Base-by-base conservation (phyloP, 2,797 vertebrate species). In the Buphagus erythrorhynchus region DNA sequence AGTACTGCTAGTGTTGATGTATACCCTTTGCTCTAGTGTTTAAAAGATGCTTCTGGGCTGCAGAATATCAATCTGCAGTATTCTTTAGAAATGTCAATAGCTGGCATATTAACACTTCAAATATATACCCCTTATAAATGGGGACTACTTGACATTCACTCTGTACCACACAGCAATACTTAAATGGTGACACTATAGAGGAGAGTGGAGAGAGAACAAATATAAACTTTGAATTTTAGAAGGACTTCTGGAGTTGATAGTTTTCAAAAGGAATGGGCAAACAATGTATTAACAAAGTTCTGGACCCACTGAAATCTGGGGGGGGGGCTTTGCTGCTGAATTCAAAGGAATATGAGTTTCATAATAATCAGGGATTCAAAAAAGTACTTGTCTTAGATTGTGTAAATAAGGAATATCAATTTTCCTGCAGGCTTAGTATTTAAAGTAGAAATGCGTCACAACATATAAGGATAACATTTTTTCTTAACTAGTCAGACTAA, bases 81-180 rank as follows among this genome's bases (percentile, higher is more conserved):
- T 96, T 95, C 91, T 96, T 96, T 96, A 93, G 71, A 96, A 97
- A 97, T 94, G 96, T 97, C 96, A 96, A 90, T 93, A 94, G 91
- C 93, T 95, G 71, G 86, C 63, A 92, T 93, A 88, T 85, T 92
- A 95, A 61, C 88, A 94, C 96, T 97, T 97, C 90, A 96, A 57
- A 95, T 87, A 80, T 93, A 86, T 95, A 88, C 68, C 49, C 69
- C 71, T 65, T 88, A 86, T 82, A 93, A 90, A 92, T 83, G 77
- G 57, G 85, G 63, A 90, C 63, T 89, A 87, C 96, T 96, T 97
- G 94, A 96, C 96, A 96, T 96, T 97, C 82, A 86, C 95, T 95
- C 71, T 93, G 71, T 86, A 79, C 31, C 91, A 89, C 59, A 82
- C 55, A 94, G 77, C 45, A 95, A 80, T 90, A 77, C 80, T 88